A percentile compares a stretch with the other conserved stretches of the same genome.
Evolutionary conservation across 2,888 invertebrate genomes (phyloP).

Genomic region (Nomada fabriciana): DNA sequence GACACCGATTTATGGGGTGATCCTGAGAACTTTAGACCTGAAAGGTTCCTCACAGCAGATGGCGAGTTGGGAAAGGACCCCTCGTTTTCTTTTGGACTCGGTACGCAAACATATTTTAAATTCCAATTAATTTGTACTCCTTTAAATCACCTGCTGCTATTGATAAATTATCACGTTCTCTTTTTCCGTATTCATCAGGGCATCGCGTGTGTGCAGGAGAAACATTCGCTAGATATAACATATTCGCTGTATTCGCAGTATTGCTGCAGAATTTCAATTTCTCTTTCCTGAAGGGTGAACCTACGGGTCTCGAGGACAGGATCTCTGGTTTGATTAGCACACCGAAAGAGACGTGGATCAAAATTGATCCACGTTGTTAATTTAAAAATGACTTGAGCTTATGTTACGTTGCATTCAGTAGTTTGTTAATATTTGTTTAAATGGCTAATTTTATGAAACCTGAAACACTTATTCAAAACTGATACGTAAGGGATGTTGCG

Average conservation of each 20-base stretch:
- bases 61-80: constrained; percentile 87
- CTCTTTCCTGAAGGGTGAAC: constrained; percentile 85
- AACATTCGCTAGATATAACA: constrained; percentile 88
- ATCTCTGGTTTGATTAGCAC: constrained; percentile 86
- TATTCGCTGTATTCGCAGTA: constrained; percentile 87
- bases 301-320: constrained; percentile 83
- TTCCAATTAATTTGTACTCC: too few relatives aligned
- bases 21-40: constrained; percentile 88
- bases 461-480: too few relatives aligned
- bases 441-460: neutral
- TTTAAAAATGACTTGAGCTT: neutral
- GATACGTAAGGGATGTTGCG: too few relatives aligned
- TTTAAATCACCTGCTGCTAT: too few relatives aligned
- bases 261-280: constrained; percentile 88
- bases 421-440: neutral
- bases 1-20: constrained; percentile 88
- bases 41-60: constrained; percentile 87
- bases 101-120: constrained; percentile 78
- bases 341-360: constrained; percentile 87
- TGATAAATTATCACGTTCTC: constrained; percentile 40
- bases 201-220: constrained; percentile 90
- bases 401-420: neutral
- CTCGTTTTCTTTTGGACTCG: constrained; percentile 88
- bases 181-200: constrained; percentile 83
- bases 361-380: constrained; percentile 83